Conservation (phyloP, 2,113 vertebrate genomes). For the Oncorhynchus nerka region DNA sequence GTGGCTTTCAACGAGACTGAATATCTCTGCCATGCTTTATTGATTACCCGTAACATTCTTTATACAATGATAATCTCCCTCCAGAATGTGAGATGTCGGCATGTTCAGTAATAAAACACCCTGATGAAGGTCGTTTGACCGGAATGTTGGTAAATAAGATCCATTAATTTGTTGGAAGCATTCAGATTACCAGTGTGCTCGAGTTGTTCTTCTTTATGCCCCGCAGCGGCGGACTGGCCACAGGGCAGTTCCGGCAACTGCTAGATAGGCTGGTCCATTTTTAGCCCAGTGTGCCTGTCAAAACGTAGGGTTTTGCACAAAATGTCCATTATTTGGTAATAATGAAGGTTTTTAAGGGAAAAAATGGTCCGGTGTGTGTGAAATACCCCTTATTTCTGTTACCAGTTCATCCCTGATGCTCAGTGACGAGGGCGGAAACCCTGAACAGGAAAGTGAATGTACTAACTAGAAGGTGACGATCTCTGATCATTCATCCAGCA, state of each 20-base stretch:
- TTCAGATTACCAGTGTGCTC: no score
- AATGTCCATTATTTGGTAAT: not conserved
- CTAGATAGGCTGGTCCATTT: no score
- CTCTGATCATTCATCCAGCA: slow-evolving; percentile 45
- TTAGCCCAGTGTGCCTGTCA: no score
- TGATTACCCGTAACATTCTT: not conserved
- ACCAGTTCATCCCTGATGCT: not conserved
- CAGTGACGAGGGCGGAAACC: slow-evolving; percentile 37
- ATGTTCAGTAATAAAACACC: not conserved
- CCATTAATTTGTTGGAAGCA: no score
- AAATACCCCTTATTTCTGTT: not conserved
- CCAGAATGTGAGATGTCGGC: not conserved
- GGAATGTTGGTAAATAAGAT: no score
- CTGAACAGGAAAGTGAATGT: slow-evolving; percentile 27
- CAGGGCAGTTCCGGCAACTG: no score
- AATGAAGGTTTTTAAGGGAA: not conserved
- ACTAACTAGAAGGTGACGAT: slow-evolving; percentile 42
- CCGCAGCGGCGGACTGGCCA: no score
- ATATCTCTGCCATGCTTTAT: not conserved
- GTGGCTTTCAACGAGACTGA: not conserved
- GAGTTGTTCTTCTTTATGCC: no score
- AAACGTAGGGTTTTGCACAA: no score
- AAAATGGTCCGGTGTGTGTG: no score
- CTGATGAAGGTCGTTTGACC: no score
- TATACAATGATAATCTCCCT: not conserved